Evolutionary conservation across 2,888 invertebrate genomes (phyloP), one percentile per base, ranked within the genome.

Genomic region (Cephus spinipes): DNA sequence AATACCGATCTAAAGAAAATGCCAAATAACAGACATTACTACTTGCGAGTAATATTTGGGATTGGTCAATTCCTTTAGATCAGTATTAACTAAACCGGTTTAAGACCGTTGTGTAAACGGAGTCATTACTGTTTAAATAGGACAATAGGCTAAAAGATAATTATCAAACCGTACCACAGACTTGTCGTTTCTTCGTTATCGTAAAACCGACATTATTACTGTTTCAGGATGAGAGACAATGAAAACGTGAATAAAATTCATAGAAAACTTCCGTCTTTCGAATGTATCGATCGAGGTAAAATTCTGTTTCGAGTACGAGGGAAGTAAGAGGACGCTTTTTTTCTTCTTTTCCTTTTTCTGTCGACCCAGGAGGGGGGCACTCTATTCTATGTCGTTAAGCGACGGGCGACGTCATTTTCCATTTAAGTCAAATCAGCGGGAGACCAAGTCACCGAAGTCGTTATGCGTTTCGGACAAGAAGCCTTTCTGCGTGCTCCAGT

Each of bases 401-500:
- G 55, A 55, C 55, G 55, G 55, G 55, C 55, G 55, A 15, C 55
- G 55, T 55, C 55, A 55, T 55, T 55, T 55, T 55, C 55, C 55
- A 55, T 55, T 55, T 55, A 55, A 23, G 55, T 55, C 55, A 55
- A 55, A 55, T 55, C 55, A 55, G 23, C 55, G 9, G 55, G 55
- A 55, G 6, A 55, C 9, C 23, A 55, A 23, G 55, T 55, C 55
- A 23, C 23, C 23, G 9, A 33, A 71, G 32, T 33, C 32, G 71
- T 71, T 33, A 3, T 12, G 33, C 71, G 71, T 71, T 71, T 33
- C 32, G 12, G 71, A 33, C 32, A 23, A 71, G 71, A 68, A 75
- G 32, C 74, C 73, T 80, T 74, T 76, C 77, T 74, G 68, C 69
- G 68, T 69, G 80, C 76, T 81, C 78, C 79, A 78, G 71, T 78